Evolutionary conservation across 2,113 vertebrate species (phyloP).

Genomic region (Rhinoderma darwinii): DNA sequence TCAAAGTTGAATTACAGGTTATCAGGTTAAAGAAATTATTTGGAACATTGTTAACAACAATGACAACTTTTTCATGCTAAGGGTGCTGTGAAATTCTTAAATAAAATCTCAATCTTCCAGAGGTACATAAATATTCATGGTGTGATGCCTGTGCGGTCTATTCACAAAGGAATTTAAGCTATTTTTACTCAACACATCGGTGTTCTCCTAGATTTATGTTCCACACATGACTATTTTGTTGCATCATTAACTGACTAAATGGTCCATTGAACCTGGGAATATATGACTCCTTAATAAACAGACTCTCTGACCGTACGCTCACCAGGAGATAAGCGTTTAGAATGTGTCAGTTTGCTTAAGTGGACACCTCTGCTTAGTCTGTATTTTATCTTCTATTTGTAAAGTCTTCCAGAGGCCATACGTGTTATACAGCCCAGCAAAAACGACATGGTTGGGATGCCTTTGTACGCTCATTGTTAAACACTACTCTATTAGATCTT

Average conservation of each 20-base stretch:
- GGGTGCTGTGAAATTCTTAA: not conserved
- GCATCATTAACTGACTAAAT: slow-evolving; percentile 46
- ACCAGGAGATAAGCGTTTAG: not conserved
- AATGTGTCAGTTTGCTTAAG: not conserved
- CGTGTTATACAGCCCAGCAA: not conserved
- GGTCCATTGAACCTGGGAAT: slow-evolving; percentile 33
- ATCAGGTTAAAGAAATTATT: not conserved
- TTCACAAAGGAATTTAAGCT: slow-evolving; percentile 16
- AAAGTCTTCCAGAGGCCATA: not conserved
- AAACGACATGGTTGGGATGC: not conserved
- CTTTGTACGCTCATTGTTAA: not conserved
- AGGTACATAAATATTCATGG: not conserved
- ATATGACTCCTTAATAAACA: slow-evolving; percentile 28
- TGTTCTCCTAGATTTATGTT: slow-evolving; percentile 27
- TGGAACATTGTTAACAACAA: not conserved
- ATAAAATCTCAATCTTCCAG: not conserved
- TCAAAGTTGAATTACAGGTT: not conserved
- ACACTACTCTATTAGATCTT: not conserved
- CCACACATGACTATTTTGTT: slow-evolving; percentile 24
- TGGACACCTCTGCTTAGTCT: not conserved
- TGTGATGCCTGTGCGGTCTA: not conserved
- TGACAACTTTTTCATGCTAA: not conserved
- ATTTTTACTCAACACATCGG: slow-evolving; percentile 20
- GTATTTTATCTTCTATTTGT: slow-evolving; percentile 21
- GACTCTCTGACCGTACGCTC: not conserved